Conservation (phyloP, 2,113 vertebrate genomes). For the Urocolius indicus region DNA sequence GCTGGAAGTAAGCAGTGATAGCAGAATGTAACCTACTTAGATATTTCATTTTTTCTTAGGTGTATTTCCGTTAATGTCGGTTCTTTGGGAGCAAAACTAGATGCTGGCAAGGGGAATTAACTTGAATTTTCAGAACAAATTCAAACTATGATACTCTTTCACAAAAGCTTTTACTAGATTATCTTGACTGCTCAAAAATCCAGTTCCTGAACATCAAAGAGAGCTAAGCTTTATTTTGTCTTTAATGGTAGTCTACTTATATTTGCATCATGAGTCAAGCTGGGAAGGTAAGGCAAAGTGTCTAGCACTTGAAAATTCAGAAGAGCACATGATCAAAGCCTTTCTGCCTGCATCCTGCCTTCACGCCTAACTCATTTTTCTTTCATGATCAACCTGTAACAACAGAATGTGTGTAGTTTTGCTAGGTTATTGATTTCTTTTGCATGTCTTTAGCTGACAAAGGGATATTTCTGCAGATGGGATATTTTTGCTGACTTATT, state of each 20-base stretch:
- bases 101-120: neutral
- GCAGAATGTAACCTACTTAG: neutral
- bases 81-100: neutral
- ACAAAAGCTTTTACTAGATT: neutral
- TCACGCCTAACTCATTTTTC: neutral
- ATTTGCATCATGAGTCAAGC: neutral
- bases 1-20: neutral
- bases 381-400: neutral
- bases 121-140: neutral
- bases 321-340: neutral
- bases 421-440: neutral
- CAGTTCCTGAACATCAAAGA: neutral
- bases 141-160: neutral
- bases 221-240: neutral
- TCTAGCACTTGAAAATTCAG: neutral
- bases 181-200: neutral
- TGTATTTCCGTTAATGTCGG: neutral
- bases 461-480: neutral
- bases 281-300: neutral
- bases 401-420: neutral
- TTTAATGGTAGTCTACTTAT: neutral
- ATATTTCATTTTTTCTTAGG: neutral
- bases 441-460: neutral
- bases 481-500: neutral
- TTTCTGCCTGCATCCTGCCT: neutral